Percentiles rank a stretch among this genome's conserved stretches.
Conservation (phyloP, 2,797 vertebrate species). For the Antrozous pallidus region DNA sequence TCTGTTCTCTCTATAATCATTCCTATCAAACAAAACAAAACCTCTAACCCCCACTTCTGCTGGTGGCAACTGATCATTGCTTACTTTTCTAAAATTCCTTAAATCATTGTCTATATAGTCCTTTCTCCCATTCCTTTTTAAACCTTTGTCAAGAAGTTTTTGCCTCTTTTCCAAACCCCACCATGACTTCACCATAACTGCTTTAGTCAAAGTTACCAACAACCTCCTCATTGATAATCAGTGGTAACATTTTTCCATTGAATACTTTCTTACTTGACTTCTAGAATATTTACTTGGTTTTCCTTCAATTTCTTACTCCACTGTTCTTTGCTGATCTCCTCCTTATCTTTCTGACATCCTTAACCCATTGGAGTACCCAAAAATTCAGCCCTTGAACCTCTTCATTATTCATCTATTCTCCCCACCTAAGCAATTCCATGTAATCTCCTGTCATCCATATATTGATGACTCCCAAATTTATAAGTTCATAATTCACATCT, state of each 20-base stretch:
- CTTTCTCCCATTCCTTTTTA: background rate
- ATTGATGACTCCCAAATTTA: background rate
- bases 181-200: background rate
- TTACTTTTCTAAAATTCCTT: background rate
- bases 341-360: background rate
- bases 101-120: background rate
- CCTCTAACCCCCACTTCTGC: background rate
- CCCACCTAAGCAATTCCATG: background rate
- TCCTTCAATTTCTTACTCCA: background rate
- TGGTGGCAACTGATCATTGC: background rate
- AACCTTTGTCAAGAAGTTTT: background rate
- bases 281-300: background rate
- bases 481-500: background rate
- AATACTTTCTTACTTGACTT: slow-evolving; percentile 23
- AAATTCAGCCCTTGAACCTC: background rate
- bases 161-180: background rate
- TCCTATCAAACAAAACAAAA: background rate
- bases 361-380: background rate
- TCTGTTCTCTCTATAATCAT: background rate
- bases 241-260: background rate
- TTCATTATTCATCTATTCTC: background rate
- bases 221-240: background rate
- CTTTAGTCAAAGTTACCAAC: background rate
- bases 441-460: background rate
- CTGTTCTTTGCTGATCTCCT: background rate